A percentile compares a stretch with the other conserved stretches of the same genome.
These are phyloP conservation scores for Phalangium opilio DNA, from an alignment of 2,888 invertebrate species.

Conservation along the genomic window DNA sequence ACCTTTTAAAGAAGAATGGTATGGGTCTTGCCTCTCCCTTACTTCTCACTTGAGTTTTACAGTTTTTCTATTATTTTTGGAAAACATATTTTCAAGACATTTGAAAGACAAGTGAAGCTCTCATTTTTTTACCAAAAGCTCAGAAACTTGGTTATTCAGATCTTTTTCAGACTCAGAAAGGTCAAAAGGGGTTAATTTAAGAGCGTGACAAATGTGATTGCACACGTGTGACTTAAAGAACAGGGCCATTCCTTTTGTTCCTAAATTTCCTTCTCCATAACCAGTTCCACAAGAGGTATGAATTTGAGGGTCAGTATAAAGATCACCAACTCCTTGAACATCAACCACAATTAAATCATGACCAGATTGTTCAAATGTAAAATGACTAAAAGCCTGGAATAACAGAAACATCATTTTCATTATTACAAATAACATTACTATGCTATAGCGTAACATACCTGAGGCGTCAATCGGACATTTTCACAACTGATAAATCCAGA, in stretches of 20 bases:
- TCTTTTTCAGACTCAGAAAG: conserved; percentile 31
- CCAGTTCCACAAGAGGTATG: conserved; percentile 36
- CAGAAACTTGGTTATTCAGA: conserved; percentile 3
- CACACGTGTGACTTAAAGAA: conserved; percentile 42
- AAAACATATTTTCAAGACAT: too few relatives aligned
- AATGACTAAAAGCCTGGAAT: conserved; percentile 40
- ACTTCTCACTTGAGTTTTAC: too few relatives aligned
- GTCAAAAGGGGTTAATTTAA: conserved; percentile 39
- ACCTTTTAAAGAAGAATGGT: too few relatives aligned
- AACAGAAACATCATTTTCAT: too few relatives aligned
- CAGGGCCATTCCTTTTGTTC: conserved; percentile 40
- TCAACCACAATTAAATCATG: conserved; percentile 42
- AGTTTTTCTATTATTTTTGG: too few relatives aligned
- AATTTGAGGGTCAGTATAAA: conserved; percentile 43
- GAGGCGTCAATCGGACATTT: conserved; percentile 36
- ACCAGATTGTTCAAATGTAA: conserved; percentile 42
- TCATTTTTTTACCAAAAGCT: too few relatives aligned
- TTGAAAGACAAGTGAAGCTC: too few relatives aligned
- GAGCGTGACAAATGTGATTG: conserved; percentile 38
- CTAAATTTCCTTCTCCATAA: conserved; percentile 42
- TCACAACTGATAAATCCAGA: conserved; percentile 40
- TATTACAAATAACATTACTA: not conserved
- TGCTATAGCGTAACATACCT: conserved; percentile 26
- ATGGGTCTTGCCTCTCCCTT: too few relatives aligned
- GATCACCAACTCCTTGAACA: conserved; percentile 42